Base-by-base conservation (phyloP, 2,888 invertebrate genomes). In the Druceiella hillmani region DNA sequence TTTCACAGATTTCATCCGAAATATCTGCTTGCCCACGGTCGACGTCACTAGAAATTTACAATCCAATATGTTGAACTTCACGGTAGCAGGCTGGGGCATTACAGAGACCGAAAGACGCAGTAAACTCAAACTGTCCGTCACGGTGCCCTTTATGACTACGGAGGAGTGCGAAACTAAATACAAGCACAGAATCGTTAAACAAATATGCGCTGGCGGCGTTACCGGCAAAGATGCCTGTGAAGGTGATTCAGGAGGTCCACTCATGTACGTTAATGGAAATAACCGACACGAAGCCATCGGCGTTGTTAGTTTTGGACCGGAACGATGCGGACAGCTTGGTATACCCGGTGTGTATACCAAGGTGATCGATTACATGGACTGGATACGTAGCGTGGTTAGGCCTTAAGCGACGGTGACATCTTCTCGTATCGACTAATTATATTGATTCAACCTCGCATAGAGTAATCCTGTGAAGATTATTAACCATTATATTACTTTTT, bases 281-380 rank as follows among this genome's bases (percentile, higher is more conserved):
- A 44, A n/a, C n/a, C n/a, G n/a, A n/a, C n/a, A n/a, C n/a, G n/a
- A n/a, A n/a, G n/a, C n/a, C n/a, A n/a, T n/a, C n/a, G 82, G 81
- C 0, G 58, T 82, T 3, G 79, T 81, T 9, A 81, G 80, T 7
- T 81, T 76, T 48, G 82, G 82, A 1, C 76, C 78, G 0, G 63
- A 66, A 0, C 72, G 72, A 0, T 82, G 82, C 50, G 81, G 80
- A 0, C 64, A 66, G 52, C 56, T 60, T 11, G 66, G 71, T 17
- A 70, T 76, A 58, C 80, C 82, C 0, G 81, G 78, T 1, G 76
- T 82, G 3, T 82, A 81, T 51, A 79, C 79, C 0, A 72, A 71
- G 47, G 77, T 81, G 1, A 53, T 58, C 17, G 62, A 72, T 28
- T 81, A 76, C 50, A 54, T 71, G 14, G 58, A 66, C 0, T 83